Percentiles rank a stretch among this genome's conserved stretches.
These are phyloP conservation scores for Drosophila lacertosa DNA, from an alignment of 1,140 invertebrate species.

Conservation along the genomic window DNA sequence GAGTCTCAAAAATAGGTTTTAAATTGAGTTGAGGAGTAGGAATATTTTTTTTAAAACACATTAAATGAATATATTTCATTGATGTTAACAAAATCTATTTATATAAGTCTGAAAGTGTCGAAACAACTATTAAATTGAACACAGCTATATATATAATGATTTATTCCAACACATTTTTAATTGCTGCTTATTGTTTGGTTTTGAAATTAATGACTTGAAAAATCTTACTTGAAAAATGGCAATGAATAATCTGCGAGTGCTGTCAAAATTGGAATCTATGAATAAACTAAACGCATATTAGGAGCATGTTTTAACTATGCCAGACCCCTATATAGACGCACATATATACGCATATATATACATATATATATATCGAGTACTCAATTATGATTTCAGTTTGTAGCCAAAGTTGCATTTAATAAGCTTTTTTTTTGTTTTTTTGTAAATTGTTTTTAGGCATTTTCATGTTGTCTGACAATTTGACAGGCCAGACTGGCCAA, in stretches of 20 bases:
- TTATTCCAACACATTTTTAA: too few relatives aligned
- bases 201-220: constrained; percentile 19
- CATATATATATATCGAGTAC: background rate
- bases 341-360: constrained; percentile 2
- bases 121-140: too few relatives aligned
- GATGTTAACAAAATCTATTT: too few relatives aligned
- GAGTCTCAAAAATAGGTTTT: too few relatives aligned
- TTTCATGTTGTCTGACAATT: constrained; percentile 52
- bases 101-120: too few relatives aligned
- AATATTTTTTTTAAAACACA: too few relatives aligned
- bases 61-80: too few relatives aligned
- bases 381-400: constrained; percentile 29
- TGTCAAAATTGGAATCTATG: constrained; percentile 28
- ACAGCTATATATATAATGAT: too few relatives aligned
- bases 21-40: too few relatives aligned
- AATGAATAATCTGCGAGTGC: constrained; percentile 18
- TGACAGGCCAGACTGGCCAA: constrained; percentile 24
- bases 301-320: constrained; percentile 18
- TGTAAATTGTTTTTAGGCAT: constrained; percentile 44
- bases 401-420: constrained; percentile 44
- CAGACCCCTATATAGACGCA: constrained; percentile 17
- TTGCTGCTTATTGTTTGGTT: too few relatives aligned
- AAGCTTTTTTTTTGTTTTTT: too few relatives aligned
- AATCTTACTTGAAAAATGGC: constrained; percentile 9
- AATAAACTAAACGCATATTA: constrained; percentile 33